Conservation (phyloP, 2,888 invertebrate genomes). For the Sarcophaga rosellei region DNA sequence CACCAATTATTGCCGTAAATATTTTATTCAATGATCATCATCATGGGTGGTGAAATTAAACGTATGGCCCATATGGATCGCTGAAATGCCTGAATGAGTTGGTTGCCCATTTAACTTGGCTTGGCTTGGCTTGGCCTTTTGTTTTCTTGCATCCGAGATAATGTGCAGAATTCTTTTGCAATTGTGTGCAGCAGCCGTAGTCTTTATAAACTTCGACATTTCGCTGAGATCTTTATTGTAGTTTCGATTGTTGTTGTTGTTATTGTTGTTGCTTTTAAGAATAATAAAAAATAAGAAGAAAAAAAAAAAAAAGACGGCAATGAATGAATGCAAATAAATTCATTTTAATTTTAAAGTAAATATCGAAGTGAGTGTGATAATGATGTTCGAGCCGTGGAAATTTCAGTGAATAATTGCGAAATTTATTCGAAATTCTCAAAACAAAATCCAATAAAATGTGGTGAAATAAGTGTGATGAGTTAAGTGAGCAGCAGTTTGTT, state of each 20-base stretch:
- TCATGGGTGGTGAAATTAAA: conserved; percentile 54
- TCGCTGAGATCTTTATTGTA: neutral
- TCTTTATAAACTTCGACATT: conserved; percentile 19
- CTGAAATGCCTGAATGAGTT: neutral
- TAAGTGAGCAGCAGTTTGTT: too few species aligned
- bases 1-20: conserved; percentile 58
- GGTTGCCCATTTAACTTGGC: neutral
- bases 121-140: conserved; percentile 1
- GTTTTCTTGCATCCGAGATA: conserved; percentile 2
- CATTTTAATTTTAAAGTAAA: neutral
- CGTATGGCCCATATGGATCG: conserved; percentile 14
- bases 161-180: neutral
- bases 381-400: neutral
- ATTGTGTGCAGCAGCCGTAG: neutral
- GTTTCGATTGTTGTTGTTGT: too few species aligned
- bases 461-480: too few species aligned
- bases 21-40: conserved; percentile 55
- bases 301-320: neutral
- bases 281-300: neutral
- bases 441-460: too few species aligned
- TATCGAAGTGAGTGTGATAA: neutral
- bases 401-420: neutral
- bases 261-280: neutral
- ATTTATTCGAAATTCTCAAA: too few species aligned
- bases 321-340: neutral